phyloP scores from a whole-genome alignment of 2,113 vertebrate species.

The Notothenia rossii region DNA sequence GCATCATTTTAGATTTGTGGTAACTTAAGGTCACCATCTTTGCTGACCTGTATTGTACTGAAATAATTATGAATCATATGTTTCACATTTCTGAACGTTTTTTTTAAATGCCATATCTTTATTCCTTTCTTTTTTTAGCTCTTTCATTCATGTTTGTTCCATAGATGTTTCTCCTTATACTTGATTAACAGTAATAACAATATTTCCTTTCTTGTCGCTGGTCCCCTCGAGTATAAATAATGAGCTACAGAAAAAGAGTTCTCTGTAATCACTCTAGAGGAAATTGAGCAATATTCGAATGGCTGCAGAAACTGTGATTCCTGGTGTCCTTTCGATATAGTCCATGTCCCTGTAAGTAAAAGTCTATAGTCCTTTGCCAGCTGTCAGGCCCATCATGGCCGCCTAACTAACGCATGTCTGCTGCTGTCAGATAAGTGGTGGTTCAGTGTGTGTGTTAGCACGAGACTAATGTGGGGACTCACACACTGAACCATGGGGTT shows the following conservation, averaged over 20 bases:
- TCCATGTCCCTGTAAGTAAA: constrained; percentile 61
- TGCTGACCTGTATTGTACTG: constrained; percentile 35
- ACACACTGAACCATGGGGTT: constrained; percentile 18
- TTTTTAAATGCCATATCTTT: constrained; percentile 4
- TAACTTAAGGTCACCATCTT: constrained; percentile 18
- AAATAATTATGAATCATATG: constrained; percentile 1
- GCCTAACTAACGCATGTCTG: constrained; percentile 23
- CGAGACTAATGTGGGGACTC: background rate
- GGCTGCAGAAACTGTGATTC: constrained; percentile 84
- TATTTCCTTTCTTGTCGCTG: constrained; percentile 32
- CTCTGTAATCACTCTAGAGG: constrained; percentile 62
- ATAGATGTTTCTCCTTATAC: constrained; percentile 42
- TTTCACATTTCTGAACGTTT: constrained; percentile 10
- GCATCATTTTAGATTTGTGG: constrained; percentile 35
- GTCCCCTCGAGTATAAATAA: constrained; percentile 57
- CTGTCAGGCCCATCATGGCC: constrained; percentile 29
- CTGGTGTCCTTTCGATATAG: constrained; percentile 66
- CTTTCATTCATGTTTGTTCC: constrained; percentile 5
- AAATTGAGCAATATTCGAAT: constrained; percentile 81
- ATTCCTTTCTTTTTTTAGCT: constrained; percentile 4
- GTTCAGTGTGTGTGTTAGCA: background rate
- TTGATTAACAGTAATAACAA: constrained; percentile 60
- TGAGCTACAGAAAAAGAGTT: constrained; percentile 47
- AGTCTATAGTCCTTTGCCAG: constrained; percentile 51
- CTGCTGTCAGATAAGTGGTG: constrained; percentile 49